Evolutionary conservation across 2,797 vertebrate genomes (phyloP), one percentile per base, ranked within the genome.

Genomic region (Agapornis canus): DNA sequence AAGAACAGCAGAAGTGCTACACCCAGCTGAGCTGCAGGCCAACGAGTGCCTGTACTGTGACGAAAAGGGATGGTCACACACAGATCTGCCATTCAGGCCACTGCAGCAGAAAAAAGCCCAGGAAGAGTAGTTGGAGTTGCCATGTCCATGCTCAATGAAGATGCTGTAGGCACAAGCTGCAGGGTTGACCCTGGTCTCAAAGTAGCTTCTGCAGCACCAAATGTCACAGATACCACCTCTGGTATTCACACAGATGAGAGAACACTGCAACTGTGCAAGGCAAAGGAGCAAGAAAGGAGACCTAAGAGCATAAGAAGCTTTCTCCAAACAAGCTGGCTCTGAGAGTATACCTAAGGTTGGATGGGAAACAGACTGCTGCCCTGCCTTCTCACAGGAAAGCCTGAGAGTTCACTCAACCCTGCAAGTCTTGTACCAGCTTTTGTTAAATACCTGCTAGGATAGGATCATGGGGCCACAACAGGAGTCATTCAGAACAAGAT

Each of bases 11-110:
- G 31, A 19, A 61, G 22, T 13, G 60, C 42, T 65, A 27, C 40
- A 76, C 69, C 25, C 92, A 83, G 64, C 21, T 40, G 64, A 69
- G 64, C 52, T 31, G 52, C 48, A 57, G 72, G 68, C 23, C 72
- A 73, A 5, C 0, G 0, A 59, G 64, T 66, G 26, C 63, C 68
- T 26, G 5, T 2, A 8, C 0, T 11, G n/a, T 18, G 51, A 66
- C 70, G 73, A 69, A 40, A 82, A 61, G 47, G 45, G 31, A 47
- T 10, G 2, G 6, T 37, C 6, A 2, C 37, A 7, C 1, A 2
- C 6, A 16, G 13, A 59, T 6, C 57, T 63, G 52, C 26, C 37
- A 25, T 45, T 31, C 2, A 54, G 25, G 11, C 21, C 66, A 73
- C 59, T 2, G 5, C 49, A 45, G 42, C 45, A 65, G 61, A 45